These are phyloP conservation scores for Loripinus fragilis DNA, from an alignment of 2,888 invertebrate genomes.

Conservation along the genomic window DNA sequence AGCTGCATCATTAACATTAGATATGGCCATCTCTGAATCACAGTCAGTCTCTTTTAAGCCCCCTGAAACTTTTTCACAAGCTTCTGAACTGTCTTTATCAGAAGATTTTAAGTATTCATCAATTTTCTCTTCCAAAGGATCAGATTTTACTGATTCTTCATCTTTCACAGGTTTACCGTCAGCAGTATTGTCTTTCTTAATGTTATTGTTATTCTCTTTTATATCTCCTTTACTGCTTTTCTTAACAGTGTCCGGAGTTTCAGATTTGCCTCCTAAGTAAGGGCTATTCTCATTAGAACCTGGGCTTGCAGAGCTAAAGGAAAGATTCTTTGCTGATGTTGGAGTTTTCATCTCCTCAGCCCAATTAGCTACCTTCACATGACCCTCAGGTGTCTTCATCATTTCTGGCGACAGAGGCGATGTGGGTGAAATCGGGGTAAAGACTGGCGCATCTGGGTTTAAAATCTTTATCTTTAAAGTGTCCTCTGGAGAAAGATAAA, in stretches of 20 bases:
- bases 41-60: neutral
- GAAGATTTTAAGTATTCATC: neutral
- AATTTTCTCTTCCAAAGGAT: neutral
- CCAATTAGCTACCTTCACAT: constrained; percentile 70
- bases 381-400: constrained; percentile 69
- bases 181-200: neutral
- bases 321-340: constrained; percentile 45
- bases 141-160: constrained; percentile 3
- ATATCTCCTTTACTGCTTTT: neutral
- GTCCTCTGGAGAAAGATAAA: constrained; percentile 54
- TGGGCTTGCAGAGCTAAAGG: constrained; percentile 50
- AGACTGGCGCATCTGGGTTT: constrained; percentile 74
- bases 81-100: neutral
- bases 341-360: constrained; percentile 64
- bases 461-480: constrained; percentile 58
- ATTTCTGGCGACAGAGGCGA: constrained; percentile 70
- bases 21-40: constrained; percentile 50
- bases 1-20: constrained; percentile 11
- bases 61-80: neutral
- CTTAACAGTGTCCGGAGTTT: neutral
- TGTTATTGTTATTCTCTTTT: neutral
- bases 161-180: neutral
- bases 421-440: constrained; percentile 26
- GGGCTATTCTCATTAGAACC: constrained; percentile 43
- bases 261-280: constrained; percentile 1